phyloP scores from a whole-genome alignment of 2,888 invertebrate genomes.

The Odontothrips loti region DNA sequence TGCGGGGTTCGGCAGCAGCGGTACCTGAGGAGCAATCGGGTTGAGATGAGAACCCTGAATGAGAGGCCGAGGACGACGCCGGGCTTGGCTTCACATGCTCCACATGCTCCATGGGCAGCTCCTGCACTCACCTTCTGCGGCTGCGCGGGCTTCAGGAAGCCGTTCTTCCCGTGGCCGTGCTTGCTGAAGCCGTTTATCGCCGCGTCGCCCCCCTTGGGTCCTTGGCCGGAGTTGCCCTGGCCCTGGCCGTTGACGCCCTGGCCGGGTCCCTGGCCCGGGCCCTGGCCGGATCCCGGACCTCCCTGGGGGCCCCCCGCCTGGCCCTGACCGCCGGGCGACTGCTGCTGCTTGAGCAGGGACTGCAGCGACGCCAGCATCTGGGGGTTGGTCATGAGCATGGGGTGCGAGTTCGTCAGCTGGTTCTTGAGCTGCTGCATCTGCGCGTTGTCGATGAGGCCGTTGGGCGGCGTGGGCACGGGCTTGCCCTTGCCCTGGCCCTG shows the following conservation, averaged over 20 bases:
- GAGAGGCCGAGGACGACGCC: not conserved
- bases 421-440: conserved; percentile 41
- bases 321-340: conserved; percentile 27
- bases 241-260: conserved; percentile 26
- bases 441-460: conserved; percentile 4
- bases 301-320: conserved; percentile 26
- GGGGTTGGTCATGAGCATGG: conserved; percentile 41
- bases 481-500: not conserved
- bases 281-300: conserved; percentile 26
- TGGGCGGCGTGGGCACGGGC: conserved; percentile 5
- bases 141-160: conserved; percentile 33
- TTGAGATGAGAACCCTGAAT: not conserved
- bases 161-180: conserved; percentile 29
- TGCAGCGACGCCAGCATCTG: conserved; percentile 44
- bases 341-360: conserved; percentile 40
- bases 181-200: conserved; percentile 28
- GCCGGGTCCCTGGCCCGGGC: conserved; percentile 16
- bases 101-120: not conserved
- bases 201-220: conserved; percentile 15
- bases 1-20: conserved; percentile 43
- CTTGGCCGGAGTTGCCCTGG: conserved; percentile 28
- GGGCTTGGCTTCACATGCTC: too few relatives aligned
- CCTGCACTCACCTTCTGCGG: conserved; percentile 29
- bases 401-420: conserved; percentile 38
- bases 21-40: conserved; percentile 39